Conservation (phyloP, 2,888 invertebrate species). For the Xestia sexstrigata region DNA sequence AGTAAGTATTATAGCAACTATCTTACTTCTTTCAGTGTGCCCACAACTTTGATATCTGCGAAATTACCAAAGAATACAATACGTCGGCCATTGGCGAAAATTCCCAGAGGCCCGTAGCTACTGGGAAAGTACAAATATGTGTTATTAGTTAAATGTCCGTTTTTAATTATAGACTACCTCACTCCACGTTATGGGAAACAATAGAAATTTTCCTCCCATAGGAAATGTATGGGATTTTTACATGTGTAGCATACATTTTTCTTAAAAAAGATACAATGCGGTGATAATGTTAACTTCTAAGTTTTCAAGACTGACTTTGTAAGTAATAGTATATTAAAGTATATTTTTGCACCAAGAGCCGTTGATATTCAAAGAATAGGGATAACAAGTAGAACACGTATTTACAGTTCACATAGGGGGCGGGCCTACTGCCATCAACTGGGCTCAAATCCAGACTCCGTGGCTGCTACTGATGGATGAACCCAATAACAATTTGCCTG, state of each 20-base stretch:
- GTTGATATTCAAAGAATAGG: too few relatives aligned
- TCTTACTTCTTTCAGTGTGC: constrained; percentile 34
- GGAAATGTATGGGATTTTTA: constrained; percentile 24
- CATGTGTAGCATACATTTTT: constrained; percentile 12
- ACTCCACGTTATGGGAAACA: constrained; percentile 51
- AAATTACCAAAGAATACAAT: constrained; percentile 67
- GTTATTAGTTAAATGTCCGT: constrained; percentile 68
- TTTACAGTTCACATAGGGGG: too few relatives aligned
- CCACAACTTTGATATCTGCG: constrained; percentile 38
- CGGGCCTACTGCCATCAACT: too few relatives aligned
- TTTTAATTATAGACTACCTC: constrained; percentile 62
- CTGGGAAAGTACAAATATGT: constrained; percentile 68
- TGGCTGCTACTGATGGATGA: too few relatives aligned
- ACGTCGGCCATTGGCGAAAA: constrained; percentile 67
- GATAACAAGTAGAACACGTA: too few relatives aligned
- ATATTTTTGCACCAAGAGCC: too few relatives aligned
- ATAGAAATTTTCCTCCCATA: constrained; percentile 45
- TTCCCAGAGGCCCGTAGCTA: constrained; percentile 66
- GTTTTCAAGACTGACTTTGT: too few relatives aligned
- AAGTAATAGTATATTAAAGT: too few relatives aligned
- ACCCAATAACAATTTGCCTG: too few relatives aligned
- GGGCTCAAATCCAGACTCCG: too few relatives aligned
- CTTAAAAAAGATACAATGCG: background rate
- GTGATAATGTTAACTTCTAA: background rate
- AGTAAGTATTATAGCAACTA: background rate